These are phyloP conservation scores for Eospalax fontanierii DNA, from an alignment of 2,797 vertebrate species.

Conservation along the genomic window DNA sequence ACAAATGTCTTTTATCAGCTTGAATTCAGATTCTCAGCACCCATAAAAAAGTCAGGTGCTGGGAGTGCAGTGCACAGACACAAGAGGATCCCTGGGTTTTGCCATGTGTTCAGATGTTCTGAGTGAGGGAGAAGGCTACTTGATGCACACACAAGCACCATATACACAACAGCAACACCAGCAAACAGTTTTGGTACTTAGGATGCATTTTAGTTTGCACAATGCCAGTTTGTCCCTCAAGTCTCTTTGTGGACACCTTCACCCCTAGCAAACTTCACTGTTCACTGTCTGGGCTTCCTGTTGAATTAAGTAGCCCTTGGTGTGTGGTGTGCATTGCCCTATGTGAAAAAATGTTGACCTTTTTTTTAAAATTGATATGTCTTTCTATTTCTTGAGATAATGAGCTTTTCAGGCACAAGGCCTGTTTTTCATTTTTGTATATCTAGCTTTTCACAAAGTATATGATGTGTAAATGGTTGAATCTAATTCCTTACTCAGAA, in stretches of 20 bases:
- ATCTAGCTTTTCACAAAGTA: neutral
- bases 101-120: no score
- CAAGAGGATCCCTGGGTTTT: no score
- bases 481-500: neutral
- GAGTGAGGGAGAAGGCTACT: no score
- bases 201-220: neutral
- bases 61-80: no score
- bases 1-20: no score
- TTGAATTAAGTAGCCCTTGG: neutral
- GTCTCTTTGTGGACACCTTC: neutral
- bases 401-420: neutral
- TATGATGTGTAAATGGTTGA: neutral
- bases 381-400: neutral
- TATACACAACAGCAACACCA: no score
- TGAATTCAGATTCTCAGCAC: no score
- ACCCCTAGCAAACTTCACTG: neutral
- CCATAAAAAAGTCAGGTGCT: no score
- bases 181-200: neutral
- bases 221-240: neutral
- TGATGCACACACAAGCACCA: no score
- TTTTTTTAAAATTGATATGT: neutral
- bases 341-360: rapidly evolving
- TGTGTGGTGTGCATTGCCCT: rapidly evolving
- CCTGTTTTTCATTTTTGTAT: neutral
- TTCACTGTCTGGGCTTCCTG: neutral